Evolutionary conservation across 2,113 vertebrate species (phyloP).

Genomic region (Eudyptes chrysolophus): DNA sequence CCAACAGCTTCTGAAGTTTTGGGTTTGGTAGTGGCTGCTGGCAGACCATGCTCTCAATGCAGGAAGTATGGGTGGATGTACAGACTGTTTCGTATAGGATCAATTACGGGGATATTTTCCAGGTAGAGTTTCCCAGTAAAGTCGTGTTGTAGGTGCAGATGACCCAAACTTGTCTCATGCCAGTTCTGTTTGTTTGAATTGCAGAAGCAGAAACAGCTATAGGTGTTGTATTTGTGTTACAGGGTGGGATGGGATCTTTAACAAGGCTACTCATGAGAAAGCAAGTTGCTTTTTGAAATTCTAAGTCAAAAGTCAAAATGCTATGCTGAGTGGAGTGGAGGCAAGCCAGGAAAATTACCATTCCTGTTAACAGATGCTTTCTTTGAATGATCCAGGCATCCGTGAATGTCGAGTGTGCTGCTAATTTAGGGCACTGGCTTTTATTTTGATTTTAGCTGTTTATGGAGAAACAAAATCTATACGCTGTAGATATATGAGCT

Average conservation of each 20-base stretch:
- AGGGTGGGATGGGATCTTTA: background rate
- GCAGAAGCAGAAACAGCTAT: background rate
- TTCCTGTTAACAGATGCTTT: background rate
- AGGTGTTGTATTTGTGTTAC: accelerated
- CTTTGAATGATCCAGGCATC: background rate
- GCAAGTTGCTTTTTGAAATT: background rate
- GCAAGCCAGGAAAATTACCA: background rate
- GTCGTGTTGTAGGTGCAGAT: background rate
- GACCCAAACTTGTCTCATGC: accelerated
- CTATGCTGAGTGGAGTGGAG: background rate
- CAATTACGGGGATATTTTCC: background rate
- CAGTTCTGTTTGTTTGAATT: background rate
- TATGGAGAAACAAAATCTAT: background rate
- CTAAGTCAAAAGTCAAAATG: background rate
- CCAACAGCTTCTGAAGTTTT: background rate
- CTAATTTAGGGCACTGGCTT: background rate
- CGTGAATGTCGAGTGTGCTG: background rate
- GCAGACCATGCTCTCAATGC: background rate
- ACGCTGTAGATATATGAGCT: background rate
- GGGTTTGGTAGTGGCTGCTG: background rate
- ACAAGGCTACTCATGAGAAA: background rate
- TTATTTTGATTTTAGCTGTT: background rate
- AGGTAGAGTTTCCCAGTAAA: background rate
- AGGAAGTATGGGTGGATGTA: background rate
- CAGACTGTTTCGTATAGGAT: accelerated